phyloP scores from a whole-genome alignment of 2,113 vertebrate genomes.

The Lethenteron reissneri region DNA sequence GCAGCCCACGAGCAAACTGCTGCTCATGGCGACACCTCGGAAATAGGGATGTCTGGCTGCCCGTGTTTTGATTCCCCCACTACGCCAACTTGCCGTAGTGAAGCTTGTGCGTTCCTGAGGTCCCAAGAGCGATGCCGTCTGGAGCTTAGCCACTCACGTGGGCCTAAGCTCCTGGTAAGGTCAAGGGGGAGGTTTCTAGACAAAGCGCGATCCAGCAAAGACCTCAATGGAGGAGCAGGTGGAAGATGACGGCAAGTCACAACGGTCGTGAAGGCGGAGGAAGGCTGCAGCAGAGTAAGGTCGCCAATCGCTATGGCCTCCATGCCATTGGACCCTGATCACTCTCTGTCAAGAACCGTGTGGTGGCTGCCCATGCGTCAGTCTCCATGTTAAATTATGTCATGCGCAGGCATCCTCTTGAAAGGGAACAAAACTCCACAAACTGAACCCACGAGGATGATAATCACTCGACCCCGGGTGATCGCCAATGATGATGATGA shows the following conservation, averaged over 20 bases:
- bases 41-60: too few relatives aligned
- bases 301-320: constrained; percentile 4
- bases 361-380: constrained; percentile 9
- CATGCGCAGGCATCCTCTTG: constrained; percentile 10
- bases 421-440: not conserved
- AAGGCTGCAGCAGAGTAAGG: not conserved
- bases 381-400: constrained; percentile 7
- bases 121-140: constrained; percentile 11
- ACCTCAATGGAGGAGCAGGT: constrained; percentile 9
- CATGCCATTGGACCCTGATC: not conserved
- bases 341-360: constrained; percentile 7
- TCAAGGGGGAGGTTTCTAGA: constrained; percentile 10
- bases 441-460: too few relatives aligned
- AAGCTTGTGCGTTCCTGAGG: constrained; percentile 10
- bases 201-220: constrained; percentile 8
- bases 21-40: too few relatives aligned
- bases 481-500: too few relatives aligned
- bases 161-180: constrained; percentile 10
- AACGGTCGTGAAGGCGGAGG: not conserved
- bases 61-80: too few relatives aligned
- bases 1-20: too few relatives aligned
- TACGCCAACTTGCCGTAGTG: constrained; percentile 10
- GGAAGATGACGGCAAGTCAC: constrained; percentile 7
- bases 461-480: too few relatives aligned
- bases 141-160: not conserved